phyloP scores from a whole-genome alignment of 2,113 vertebrate species.

The Syrmaticus mikado region DNA sequence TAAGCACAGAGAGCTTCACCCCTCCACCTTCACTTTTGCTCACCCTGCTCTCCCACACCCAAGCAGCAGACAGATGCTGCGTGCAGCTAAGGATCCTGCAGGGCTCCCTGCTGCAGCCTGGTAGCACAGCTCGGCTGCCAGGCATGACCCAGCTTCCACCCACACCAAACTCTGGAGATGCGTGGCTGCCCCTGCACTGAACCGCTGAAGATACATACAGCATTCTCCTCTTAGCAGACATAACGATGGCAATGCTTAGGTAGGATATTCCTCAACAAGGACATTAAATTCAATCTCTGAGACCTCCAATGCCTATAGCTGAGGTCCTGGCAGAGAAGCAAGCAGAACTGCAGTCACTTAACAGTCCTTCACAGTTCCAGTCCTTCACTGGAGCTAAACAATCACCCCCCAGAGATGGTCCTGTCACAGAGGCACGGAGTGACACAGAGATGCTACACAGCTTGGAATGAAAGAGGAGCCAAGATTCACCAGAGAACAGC shows the following conservation, averaged over 20 bases:
- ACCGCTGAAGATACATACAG: neutral
- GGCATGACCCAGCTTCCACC: neutral
- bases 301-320: neutral
- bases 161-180: neutral
- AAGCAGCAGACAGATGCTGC: neutral
- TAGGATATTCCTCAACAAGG: neutral
- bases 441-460: neutral
- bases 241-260: neutral
- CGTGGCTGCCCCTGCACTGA: neutral
- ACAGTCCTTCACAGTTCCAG: too few relatives aligned
- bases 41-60: neutral
- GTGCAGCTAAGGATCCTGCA: neutral
- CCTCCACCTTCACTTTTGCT: neutral
- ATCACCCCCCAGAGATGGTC: neutral
- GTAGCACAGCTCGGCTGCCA: neutral
- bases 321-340: neutral
- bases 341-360: neutral
- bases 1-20: neutral
- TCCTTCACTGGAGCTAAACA: neutral
- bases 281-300: neutral
- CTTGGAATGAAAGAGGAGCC: neutral
- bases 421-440: neutral
- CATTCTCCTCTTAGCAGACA: neutral
- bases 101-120: neutral
- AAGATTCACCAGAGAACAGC: neutral